Evolutionary conservation across 2,888 invertebrate species (phyloP), one percentile per base, ranked within the genome.

Genomic region (Ophonus ardosiacus): DNA sequence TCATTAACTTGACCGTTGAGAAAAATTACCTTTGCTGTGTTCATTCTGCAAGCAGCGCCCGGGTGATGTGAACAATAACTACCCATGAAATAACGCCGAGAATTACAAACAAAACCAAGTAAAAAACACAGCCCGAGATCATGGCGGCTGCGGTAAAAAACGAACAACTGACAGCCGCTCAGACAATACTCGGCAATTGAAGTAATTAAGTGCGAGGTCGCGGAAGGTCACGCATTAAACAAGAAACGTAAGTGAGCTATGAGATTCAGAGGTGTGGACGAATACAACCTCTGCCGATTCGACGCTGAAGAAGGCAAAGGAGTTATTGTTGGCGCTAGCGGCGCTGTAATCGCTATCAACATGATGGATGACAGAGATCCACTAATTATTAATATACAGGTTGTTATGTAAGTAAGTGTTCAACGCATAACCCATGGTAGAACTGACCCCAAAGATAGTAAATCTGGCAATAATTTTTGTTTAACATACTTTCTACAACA

Each of bases 171-270:
- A 63, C 81, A 63, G 43, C 71, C 59, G 10, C 81, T 24, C 81
- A 81, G 68, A 81, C 81, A 81, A 81, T 81, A 71, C 68, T 81
- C 68, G 15, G 71, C 81, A 81, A 81, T 81, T 81, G 81, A 81
- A 81, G 81, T 81, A 81, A 81, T 81, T 81, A 81, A 81, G 68
- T 68, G 68, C 51, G 68, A 71, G 81, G 81, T 81, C 68, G 68
- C n/a, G 1, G 31, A 68, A 81, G 71, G 81, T 81, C 81, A 81
- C 40, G 43, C 51, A 68, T 68, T 57, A 68, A 81, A 81, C 56
- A 40, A 57, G 81, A 81, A 81, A 61, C 31, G 43, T 51, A 13
- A 76, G 56, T 56, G 56, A 57, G 56, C 15, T 78, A 78, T 78
- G 57, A 57, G 43, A 74, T 74, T 74, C 40, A 3, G 40, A 74